phyloP scores from a whole-genome alignment of 1,140 invertebrate genomes.

The Penaeus indicus region DNA sequence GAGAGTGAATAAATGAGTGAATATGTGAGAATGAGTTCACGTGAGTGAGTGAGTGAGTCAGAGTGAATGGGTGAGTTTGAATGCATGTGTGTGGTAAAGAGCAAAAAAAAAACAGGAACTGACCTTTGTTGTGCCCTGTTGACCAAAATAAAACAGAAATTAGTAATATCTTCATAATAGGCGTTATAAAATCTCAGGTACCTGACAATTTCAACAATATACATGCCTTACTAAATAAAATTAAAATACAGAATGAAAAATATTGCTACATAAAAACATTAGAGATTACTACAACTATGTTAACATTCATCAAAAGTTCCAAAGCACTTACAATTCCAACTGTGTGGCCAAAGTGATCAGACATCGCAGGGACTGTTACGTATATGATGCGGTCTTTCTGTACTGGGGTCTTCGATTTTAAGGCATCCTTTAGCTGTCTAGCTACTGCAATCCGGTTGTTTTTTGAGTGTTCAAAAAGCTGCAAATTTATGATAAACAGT shows the following conservation, averaged over 20 bases:
- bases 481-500: not conserved
- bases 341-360: slow-evolving; percentile 65
- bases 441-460: slow-evolving; percentile 66
- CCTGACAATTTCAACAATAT: too few species aligned
- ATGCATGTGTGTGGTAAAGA: too few species aligned
- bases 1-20: too few species aligned
- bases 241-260: not conserved
- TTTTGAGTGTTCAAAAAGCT: slow-evolving; percentile 65
- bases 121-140: slow-evolving; percentile 52
- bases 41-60: too few species aligned
- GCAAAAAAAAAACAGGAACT: not conserved
- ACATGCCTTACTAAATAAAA: not conserved
- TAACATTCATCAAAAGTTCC: not conserved
- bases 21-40: too few species aligned
- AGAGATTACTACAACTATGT: not conserved
- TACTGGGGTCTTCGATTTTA: slow-evolving; percentile 60
- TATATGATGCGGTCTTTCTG: slow-evolving; percentile 66
- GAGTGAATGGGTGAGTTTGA: too few species aligned
- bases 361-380: slow-evolving; percentile 65
- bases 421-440: slow-evolving; percentile 63
- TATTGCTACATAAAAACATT: not conserved
- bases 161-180: too few species aligned
- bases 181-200: too few species aligned
- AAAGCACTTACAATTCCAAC: slow-evolving; percentile 59
- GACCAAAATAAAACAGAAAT: not conserved